Percentiles rank a stretch among this genome's conserved stretches.
These are phyloP conservation scores for Eucidaris tribuloides DNA, from an alignment of 35 echinoderm and acorn worm genomes.

Conservation along the genomic window DNA sequence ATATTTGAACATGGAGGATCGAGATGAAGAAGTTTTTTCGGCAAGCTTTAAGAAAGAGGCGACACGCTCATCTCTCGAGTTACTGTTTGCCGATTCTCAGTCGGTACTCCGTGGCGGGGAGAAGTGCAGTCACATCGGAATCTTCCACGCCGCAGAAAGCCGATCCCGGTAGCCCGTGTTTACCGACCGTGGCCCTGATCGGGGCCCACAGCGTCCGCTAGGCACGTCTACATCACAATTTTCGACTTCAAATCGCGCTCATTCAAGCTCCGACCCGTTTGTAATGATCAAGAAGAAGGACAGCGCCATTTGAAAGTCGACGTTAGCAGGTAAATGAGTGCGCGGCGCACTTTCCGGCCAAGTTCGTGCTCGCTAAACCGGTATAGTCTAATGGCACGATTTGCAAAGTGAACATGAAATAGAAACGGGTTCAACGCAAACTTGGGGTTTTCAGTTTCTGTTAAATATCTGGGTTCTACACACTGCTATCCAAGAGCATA, in stretches of 20 bases:
- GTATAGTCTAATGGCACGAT: neutral
- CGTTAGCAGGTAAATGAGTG: slow-evolving; percentile 3
- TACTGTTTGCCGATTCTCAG: slow-evolving; percentile 33
- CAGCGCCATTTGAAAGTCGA: neutral
- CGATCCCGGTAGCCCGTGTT: slow-evolving; percentile 19
- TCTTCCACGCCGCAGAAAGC: neutral
- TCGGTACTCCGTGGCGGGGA: slow-evolving; percentile 19
- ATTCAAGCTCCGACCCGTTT: neutral
- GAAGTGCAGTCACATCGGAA: slow-evolving; percentile 28
- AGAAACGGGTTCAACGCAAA: slow-evolving; percentile 2
- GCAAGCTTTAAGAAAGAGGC: slow-evolving; percentile 1
- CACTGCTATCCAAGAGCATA: slow-evolving; percentile 14
- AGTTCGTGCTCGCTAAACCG: slow-evolving; percentile 18
- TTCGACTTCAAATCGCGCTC: slow-evolving; percentile 32
- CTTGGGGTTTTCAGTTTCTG: slow-evolving; percentile 18
- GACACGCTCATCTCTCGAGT: slow-evolving; percentile 25
- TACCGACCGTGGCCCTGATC: slow-evolving; percentile 23
- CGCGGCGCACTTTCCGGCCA: slow-evolving; percentile 3
- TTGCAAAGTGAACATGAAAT: slow-evolving; percentile 13
- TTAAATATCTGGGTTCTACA: slow-evolving; percentile 24
- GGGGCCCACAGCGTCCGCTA: neutral
- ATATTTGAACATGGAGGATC: neutral
- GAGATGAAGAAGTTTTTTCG: neutral
- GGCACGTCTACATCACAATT: neutral
- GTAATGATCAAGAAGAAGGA: slow-evolving; percentile 20